Percentiles rank a stretch among this genome's conserved stretches.
Conservation (phyloP, 1,140 invertebrate genomes). For the Papilio polytes region DNA sequence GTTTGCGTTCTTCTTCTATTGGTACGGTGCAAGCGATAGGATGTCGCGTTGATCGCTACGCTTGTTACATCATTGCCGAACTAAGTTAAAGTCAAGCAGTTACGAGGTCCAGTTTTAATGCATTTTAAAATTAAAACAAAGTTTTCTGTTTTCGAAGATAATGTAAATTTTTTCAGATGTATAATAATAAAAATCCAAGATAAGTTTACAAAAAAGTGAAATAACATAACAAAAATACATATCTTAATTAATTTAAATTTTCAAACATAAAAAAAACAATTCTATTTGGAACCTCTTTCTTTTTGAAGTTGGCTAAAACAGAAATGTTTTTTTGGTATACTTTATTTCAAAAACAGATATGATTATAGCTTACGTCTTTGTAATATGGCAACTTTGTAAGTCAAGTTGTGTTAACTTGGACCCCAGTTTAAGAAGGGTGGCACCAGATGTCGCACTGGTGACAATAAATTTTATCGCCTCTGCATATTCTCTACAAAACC, state of each 20-base stretch:
- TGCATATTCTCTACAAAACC: slow-evolving; percentile 76
- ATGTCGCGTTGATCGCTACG: slow-evolving; percentile 34
- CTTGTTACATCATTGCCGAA: neutral
- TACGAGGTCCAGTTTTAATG: too few relatives aligned
- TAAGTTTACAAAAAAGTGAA: too few relatives aligned
- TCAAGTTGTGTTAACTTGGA: slow-evolving; percentile 42
- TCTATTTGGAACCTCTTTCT: too few relatives aligned
- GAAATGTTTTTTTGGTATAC: neutral
- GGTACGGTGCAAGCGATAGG: slow-evolving; percentile 43
- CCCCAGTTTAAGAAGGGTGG: slow-evolving; percentile 54
- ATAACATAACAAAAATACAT: too few relatives aligned
- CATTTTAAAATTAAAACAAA: too few relatives aligned
- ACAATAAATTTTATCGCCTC: slow-evolving; percentile 81
- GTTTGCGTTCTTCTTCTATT: slow-evolving; percentile 62
- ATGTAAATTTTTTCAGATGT: too few relatives aligned
- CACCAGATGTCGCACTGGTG: slow-evolving; percentile 76
- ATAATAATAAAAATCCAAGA: too few relatives aligned
- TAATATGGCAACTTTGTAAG: neutral
- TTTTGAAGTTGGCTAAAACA: neutral
- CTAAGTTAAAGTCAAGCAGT: too few relatives aligned
- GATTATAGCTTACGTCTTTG: neutral
- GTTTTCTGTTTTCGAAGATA: too few relatives aligned
- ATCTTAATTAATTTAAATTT: too few relatives aligned
- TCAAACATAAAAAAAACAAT: too few relatives aligned
- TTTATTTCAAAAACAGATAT: neutral